These are phyloP conservation scores for Mus spretus DNA, from an alignment of 2,797 vertebrate genomes.

Conservation along the genomic window DNA sequence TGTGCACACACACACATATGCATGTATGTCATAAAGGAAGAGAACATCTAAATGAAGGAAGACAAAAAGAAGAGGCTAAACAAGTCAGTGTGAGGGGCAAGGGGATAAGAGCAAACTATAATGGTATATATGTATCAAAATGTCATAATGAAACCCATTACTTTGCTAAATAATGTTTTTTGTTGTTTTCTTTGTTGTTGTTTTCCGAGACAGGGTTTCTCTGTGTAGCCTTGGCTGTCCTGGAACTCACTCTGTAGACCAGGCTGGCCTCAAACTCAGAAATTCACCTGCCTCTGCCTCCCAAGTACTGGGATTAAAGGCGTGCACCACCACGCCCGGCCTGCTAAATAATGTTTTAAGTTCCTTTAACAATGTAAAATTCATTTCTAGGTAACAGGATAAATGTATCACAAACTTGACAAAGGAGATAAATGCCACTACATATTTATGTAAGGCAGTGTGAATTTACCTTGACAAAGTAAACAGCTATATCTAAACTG, in stretches of 20 bases:
- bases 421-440: neutral
- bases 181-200: neutral
- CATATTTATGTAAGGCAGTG: neutral
- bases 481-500: neutral
- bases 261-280: too few species aligned
- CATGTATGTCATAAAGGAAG: neutral
- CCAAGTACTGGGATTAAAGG: too few species aligned
- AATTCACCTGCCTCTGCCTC: too few species aligned
- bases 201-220: too few species aligned
- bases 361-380: conserved; percentile 50
- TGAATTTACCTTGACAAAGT: conserved; percentile 36
- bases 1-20: too few species aligned
- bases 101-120: neutral
- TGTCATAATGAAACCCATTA: neutral
- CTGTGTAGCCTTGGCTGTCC: too few species aligned
- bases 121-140: neutral
- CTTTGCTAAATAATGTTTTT: neutral
- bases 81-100: neutral
- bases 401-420: conserved; percentile 16
- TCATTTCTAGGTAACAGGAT: conserved; percentile 33
- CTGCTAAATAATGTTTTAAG: neutral
- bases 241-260: too few species aligned
- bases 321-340: too few species aligned
- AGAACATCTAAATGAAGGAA: neutral
- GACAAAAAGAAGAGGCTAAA: neutral